Evolutionary conservation across 2,888 invertebrate species (phyloP).

Genomic region (Heterodera filipjevi): DNA sequence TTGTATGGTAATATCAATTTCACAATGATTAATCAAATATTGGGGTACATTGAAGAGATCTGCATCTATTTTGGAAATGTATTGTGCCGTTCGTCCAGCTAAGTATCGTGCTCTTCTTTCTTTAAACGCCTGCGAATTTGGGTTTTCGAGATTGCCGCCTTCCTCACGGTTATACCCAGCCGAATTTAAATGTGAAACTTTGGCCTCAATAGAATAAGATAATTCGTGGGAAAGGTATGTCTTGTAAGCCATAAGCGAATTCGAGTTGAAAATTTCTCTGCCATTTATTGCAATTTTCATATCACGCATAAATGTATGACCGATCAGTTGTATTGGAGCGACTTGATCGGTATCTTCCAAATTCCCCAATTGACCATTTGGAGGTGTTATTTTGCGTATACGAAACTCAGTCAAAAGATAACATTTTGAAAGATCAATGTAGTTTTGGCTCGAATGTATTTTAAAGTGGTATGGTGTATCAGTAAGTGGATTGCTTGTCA

Average conservation of each 20-base stretch:
- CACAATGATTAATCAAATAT: conserved; percentile 20
- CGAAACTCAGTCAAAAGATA: conserved; percentile 6
- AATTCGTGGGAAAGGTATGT: conserved; percentile 1
- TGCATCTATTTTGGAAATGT: not conserved
- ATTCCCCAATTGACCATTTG: not conserved
- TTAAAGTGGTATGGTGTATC: conserved; percentile 25
- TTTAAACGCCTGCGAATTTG: not conserved
- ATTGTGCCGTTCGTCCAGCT: not conserved
- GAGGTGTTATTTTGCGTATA: not conserved
- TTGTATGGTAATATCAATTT: conserved; percentile 5
- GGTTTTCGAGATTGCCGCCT: not conserved
- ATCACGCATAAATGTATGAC: not conserved
- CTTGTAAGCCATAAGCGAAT: conserved; percentile 14
- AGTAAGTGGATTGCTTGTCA: conserved; percentile 20
- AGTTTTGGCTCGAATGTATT: conserved; percentile 17
- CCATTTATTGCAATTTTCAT: conserved; percentile 17
- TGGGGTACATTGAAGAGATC: conserved; percentile 15
- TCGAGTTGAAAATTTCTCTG: not conserved
- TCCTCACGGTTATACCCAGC: not conserved
- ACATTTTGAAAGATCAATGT: conserved; percentile 15
- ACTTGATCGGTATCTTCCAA: not conserved
- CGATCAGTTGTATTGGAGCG: conserved; percentile 1
- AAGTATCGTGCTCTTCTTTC: not conserved
- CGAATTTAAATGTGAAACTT: not conserved
- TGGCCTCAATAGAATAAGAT: not conserved